Conservation (phyloP, 2,888 invertebrate genomes). For the Drosophila bunnanda region DNA sequence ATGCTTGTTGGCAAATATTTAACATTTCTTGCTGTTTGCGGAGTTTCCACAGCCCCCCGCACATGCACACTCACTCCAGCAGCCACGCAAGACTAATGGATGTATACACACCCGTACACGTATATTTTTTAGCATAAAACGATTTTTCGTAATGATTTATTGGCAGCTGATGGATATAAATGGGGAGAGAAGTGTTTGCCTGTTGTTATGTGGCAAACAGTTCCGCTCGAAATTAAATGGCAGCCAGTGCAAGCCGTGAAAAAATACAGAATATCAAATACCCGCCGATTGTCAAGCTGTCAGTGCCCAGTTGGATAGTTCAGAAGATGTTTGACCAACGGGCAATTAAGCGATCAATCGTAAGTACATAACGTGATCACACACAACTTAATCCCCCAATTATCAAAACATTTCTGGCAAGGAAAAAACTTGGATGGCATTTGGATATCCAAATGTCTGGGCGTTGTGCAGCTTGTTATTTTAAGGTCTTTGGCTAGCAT, state of each 20-base stretch:
- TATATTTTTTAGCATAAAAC: slow-evolving; percentile 44
- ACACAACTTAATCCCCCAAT: too few relatives aligned
- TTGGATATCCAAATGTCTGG: too few relatives aligned
- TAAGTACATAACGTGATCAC: too few relatives aligned
- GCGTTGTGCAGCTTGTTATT: not conserved
- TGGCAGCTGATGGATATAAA: slow-evolving; percentile 45
- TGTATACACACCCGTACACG: not conserved
- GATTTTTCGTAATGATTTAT: slow-evolving; percentile 65
- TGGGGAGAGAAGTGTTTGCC: slow-evolving; percentile 28
- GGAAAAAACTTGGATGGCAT: too few relatives aligned
- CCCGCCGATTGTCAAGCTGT: slow-evolving; percentile 19
- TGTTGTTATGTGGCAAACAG: slow-evolving; percentile 42
- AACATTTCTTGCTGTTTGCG: slow-evolving; percentile 52
- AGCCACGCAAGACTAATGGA: slow-evolving; percentile 31
- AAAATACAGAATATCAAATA: slow-evolving; percentile 16
- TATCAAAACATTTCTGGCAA: not conserved
- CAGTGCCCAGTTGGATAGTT: not conserved
- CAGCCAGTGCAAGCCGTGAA: slow-evolving; percentile 5
- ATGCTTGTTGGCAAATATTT: slow-evolving; percentile 71
- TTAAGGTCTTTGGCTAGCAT: not conserved
- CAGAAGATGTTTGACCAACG: not conserved
- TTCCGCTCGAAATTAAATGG: slow-evolving; percentile 30
- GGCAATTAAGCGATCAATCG: slow-evolving; percentile 2
- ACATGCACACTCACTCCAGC: not conserved
- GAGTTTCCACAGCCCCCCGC: slow-evolving; percentile 4